Conservation (phyloP, 2,113 vertebrate species). For the Apodemus speciosus region DNA sequence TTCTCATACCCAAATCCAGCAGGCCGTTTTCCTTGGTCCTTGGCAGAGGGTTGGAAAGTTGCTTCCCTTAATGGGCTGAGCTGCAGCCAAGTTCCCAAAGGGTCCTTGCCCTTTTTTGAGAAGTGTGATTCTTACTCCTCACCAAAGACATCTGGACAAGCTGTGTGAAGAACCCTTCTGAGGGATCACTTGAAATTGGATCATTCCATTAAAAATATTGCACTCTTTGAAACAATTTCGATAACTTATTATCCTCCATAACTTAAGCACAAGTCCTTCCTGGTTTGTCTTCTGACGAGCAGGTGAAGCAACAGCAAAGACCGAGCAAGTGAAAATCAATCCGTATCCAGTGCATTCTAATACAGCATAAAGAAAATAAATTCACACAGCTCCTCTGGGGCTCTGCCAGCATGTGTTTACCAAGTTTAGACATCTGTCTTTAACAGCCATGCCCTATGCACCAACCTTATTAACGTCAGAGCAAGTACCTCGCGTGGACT, state of each 20-base stretch:
- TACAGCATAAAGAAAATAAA: slow-evolving; percentile 81
- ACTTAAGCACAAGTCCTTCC: slow-evolving; percentile 46
- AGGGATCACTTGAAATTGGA: slow-evolving; percentile 51
- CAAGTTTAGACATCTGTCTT: slow-evolving; percentile 79
- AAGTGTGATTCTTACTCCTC: slow-evolving; percentile 52
- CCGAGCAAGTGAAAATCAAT: slow-evolving; percentile 73
- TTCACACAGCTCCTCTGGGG: slow-evolving; percentile 68
- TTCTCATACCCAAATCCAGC: slow-evolving; percentile 70
- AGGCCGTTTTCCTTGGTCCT: slow-evolving; percentile 65
- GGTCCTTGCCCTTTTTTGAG: slow-evolving; percentile 41
- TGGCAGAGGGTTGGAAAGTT: slow-evolving; percentile 43
- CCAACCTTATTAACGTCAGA: slow-evolving; percentile 56
- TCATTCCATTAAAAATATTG: slow-evolving; percentile 68
- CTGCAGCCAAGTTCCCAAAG: slow-evolving; percentile 60
- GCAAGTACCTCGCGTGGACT: slow-evolving; percentile 62
- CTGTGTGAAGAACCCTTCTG: slow-evolving; percentile 49
- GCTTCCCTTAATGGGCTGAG: slow-evolving; percentile 53
- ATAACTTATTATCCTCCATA: slow-evolving; percentile 55
- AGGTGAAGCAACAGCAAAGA: slow-evolving; percentile 85
- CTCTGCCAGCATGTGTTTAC: slow-evolving; percentile 68
- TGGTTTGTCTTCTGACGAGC: slow-evolving; percentile 72
- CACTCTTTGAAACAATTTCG: slow-evolving; percentile 67
- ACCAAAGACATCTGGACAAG: slow-evolving; percentile 66
- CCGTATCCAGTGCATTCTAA: slow-evolving; percentile 80
- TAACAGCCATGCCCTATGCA: slow-evolving; percentile 63